Conservation (phyloP, 2,113 vertebrate genomes). For the Cricetomys ansorgei region DNA sequence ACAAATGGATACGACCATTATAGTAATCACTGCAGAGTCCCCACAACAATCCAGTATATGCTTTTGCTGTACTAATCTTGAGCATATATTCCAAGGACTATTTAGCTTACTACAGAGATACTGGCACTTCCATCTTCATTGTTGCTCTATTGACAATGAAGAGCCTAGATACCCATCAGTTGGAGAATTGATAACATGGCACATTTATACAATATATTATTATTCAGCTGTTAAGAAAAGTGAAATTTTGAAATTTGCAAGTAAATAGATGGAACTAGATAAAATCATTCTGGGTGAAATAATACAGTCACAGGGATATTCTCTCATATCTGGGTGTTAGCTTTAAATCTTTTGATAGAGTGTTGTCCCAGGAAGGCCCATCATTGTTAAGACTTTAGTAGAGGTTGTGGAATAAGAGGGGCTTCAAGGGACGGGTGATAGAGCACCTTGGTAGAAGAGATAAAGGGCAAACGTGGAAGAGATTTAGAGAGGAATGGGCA, state of each 20-base stretch:
- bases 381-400: not conserved
- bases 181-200: not conserved
- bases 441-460: not conserved
- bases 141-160: not conserved
- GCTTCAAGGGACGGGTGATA: not conserved
- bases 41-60: not conserved
- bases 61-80: not conserved
- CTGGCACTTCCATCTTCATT: not conserved
- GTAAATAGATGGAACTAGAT: not conserved
- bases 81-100: not conserved
- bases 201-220: not conserved
- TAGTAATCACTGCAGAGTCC: not conserved
- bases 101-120: not conserved
- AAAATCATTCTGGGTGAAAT: not conserved
- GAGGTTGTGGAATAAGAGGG: not conserved
- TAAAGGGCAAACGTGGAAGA: not conserved
- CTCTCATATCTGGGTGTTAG: not conserved
- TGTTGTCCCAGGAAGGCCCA: not conserved
- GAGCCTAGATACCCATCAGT: not conserved
- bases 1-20: not conserved
- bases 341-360: not conserved
- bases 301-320: not conserved
- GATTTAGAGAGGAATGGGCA: not conserved
- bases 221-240: not conserved
- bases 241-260: not conserved